Base-by-base conservation (phyloP, 2,113 vertebrate species). In the Hypanus sabinus region DNA sequence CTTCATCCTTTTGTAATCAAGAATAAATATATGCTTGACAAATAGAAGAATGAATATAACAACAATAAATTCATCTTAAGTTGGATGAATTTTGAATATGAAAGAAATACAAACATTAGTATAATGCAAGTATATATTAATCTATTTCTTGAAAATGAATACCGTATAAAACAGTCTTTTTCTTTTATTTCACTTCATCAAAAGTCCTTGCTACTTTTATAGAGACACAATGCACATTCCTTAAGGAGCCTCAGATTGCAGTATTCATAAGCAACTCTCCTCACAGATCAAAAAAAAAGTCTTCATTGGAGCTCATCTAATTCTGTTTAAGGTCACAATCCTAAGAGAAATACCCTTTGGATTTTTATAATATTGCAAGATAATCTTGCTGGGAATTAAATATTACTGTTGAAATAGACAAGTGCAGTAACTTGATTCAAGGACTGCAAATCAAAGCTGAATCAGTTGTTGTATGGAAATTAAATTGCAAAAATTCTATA, bases 281-380 rank as follows among this genome's bases (percentile, higher is more conserved):
- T 90, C 83, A 87, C 24, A 87, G 57, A 14, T 18, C 46, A 46
- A 46, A 33, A 68, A 90, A 65, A 18, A 12, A 93, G 55, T 14
- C 9, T 93, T 93, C 91, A 93, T 65, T 70, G 10, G 91, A 93
- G 36, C 68, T 38, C 73, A 55, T 73, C 38, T 73, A 71, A 73
- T 93, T 27, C 11, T 73, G 68, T 93, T 93, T 55, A 75, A 75
- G 38, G 12, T 55, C 91, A 75, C 16, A 73, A 38, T 93, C 91
- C 65, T 55, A 27, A 24, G 70, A 38, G 83, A 55, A 90, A 65
- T 90, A 33, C 38, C 20, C 46, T 92, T 11, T 30, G 68, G 18
- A 11, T 38, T 70, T 93, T 93, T 73, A 33, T 75, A 93, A 24
- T 93, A 73, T 93, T 93, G 70, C 10, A 38, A 27, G 33, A 73